Evolutionary conservation across 2,888 invertebrate genomes (phyloP), one percentile per base, ranked within the genome.

Genomic region (Neuroscelio doddi): DNA sequence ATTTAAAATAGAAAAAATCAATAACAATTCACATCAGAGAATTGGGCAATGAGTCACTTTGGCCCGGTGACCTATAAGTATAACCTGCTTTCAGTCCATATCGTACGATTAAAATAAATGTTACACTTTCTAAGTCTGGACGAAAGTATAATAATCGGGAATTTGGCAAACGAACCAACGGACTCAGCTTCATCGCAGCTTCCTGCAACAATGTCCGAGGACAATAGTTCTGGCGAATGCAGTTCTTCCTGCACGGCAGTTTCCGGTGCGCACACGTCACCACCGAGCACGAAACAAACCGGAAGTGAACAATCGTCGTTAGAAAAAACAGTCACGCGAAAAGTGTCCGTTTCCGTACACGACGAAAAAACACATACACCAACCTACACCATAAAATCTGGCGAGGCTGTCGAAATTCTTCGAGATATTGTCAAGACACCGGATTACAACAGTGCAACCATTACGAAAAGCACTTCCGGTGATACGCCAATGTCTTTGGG

Each of bases 141-240:
- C 73, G 91, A 91, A 78, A 88, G 88, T 41, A 80, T 90, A 38
- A 88, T 90, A 21, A 80, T 86, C 16, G 85, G 81, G 45, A 80
- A 80, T 44, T 70, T 69, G 45, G 69, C 66, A 36, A 70, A 52
- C 36, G 61, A 71, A 26, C 77, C 64, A 50, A 56, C 66, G 21
- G 62, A 52, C 15, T 71, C 55, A 45, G 77, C 29, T 55, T 69
- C 55, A 15, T 70, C 62, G 7, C 69, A 69, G 52, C 68, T 79
- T 21, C 62, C 68, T 1, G 69, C 53, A 16, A 62, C 59, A 36
- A 64, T 61, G 63, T 65, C 67, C 34, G 64, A 64, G 50, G 80
- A 83, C 46, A 81, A 81, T 53, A 83, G 81, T 66, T 78, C 80
- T 17, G 76, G 76, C 38, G 80, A 81, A 56, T 73, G 74, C 70